Base-by-base conservation (phyloP, 2,888 invertebrate species). In the Galeopsomyia nigrocyanea region DNA sequence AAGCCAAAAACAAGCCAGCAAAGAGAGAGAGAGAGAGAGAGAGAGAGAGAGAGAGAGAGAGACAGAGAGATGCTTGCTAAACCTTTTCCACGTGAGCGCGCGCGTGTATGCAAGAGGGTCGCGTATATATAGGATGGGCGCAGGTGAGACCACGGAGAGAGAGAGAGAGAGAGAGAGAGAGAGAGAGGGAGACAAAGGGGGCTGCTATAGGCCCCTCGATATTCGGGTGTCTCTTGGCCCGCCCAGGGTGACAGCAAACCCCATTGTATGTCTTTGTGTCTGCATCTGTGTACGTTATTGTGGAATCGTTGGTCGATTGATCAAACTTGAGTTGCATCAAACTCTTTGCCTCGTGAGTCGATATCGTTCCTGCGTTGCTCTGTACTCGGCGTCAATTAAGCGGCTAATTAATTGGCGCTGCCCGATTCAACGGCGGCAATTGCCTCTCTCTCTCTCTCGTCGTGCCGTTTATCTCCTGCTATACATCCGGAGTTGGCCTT, bases 401-500 rank as follows among this genome's bases (percentile, higher is more conserved):
- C 62, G 56, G 56, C 56, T 67, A 71, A 71, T 71, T 71, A 71
- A 71, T 71, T 71, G 66, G 61, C 56, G 49, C 22, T 2, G 31
- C 55, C 17, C 57, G 39, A 62, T 62, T 62, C 10, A 13, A 13
- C 13, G 46, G 50, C 46, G 50, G 60, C 16, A 57, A 22, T 46
- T 2, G 17, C 46, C 9, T 17, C 14, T 13, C n/a, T 17, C 5
- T 60, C 22, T 39, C 10, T 39, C n/a, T 58, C 31, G 39, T 31
- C 31, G 17, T 46, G 17, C 58, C 19, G 46, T 58, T 58, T 39
- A 39, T 58, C 10, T 5, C 13, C n/a, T 1, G 0, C 17, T 51
- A 5, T 14, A 10, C 7, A n/a, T 21, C 16, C 13, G 16, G 5
- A 22, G 5, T 6, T 17, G n/a, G 13, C 6, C 50, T 55, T 26